Conservation (phyloP, 2,888 invertebrate genomes). For the Agrilus cyanescens region DNA sequence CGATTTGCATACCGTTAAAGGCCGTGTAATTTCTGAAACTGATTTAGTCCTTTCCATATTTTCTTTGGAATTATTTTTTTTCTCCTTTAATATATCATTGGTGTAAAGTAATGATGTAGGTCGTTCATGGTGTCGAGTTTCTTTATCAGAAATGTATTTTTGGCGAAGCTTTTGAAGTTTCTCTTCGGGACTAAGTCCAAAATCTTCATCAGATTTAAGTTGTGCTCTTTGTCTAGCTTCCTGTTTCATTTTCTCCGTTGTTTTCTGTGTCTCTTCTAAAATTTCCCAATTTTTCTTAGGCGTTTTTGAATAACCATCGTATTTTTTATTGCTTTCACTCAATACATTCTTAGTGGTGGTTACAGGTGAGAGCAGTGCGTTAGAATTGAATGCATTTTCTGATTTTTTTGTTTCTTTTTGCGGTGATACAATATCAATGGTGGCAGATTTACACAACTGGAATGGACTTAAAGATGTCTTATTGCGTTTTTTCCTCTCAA, state of each 20-base stretch:
- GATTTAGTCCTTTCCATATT: slow-evolving; percentile 25
- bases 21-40: slow-evolving; percentile 23
- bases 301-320: slow-evolving; percentile 10
- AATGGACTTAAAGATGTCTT: slow-evolving; percentile 35
- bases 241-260: slow-evolving; percentile 47
- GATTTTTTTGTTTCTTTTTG: slow-evolving; percentile 1
- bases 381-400: slow-evolving; percentile 16
- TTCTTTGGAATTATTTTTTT: slow-evolving; percentile 20
- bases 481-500: slow-evolving; percentile 45
- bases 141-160: slow-evolving; percentile 23
- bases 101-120: slow-evolving; percentile 27
- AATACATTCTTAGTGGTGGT: slow-evolving; percentile 10
- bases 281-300: slow-evolving; percentile 29
- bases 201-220: slow-evolving; percentile 59
- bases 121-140: slow-evolving; percentile 24
- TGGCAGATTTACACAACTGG: slow-evolving; percentile 29
- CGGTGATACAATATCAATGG: slow-evolving; percentile 21
- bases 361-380: slow-evolving; percentile 25
- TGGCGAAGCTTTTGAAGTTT: slow-evolving; percentile 44
- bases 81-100: slow-evolving; percentile 29
- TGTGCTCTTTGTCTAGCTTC: slow-evolving; percentile 49
- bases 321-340: slow-evolving; percentile 1
- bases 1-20: slow-evolving; percentile 7
- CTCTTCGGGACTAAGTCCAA: slow-evolving; percentile 60
- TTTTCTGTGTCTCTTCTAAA: slow-evolving; percentile 36